phyloP scores from a whole-genome alignment of 2,797 vertebrate genomes.

The Tympanoctomys barrerae region DNA sequence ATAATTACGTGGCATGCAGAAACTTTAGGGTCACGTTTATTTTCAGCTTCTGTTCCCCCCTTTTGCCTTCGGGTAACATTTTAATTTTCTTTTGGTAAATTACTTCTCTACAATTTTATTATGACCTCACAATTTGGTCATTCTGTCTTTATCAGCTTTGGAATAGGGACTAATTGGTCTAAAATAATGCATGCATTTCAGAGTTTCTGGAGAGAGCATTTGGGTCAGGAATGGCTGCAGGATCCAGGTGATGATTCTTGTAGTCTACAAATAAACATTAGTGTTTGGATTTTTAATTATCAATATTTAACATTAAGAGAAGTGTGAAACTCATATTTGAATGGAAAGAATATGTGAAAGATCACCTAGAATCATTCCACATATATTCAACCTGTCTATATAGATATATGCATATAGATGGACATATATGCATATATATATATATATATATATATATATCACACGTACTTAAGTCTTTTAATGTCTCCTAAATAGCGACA shows the following conservation, averaged over 20 bases:
- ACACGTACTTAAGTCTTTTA: not conserved
- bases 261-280: not conserved
- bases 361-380: not conserved
- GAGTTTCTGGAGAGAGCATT: not conserved
- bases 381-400: not conserved
- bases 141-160: not conserved
- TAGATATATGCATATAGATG: not conserved
- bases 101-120: not conserved
- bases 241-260: not conserved
- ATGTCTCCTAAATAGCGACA: not conserved
- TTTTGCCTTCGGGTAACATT: not conserved
- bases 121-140: not conserved
- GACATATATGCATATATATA: not conserved
- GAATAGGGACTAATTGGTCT: not conserved
- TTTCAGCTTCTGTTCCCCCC: not conserved
- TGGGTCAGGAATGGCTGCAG: not conserved
- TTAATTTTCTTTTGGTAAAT: not conserved
- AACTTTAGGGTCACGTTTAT: not conserved
- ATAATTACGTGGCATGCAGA: not conserved
- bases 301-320: slow-evolving; percentile 1
- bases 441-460: not conserved
- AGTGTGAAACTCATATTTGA: not conserved
- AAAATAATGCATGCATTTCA: not conserved
- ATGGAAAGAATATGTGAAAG: not conserved
- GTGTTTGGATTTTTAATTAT: not conserved